Base-by-base conservation (phyloP, 2,113 vertebrate species). In the Pristiophorus japonicus region DNA sequence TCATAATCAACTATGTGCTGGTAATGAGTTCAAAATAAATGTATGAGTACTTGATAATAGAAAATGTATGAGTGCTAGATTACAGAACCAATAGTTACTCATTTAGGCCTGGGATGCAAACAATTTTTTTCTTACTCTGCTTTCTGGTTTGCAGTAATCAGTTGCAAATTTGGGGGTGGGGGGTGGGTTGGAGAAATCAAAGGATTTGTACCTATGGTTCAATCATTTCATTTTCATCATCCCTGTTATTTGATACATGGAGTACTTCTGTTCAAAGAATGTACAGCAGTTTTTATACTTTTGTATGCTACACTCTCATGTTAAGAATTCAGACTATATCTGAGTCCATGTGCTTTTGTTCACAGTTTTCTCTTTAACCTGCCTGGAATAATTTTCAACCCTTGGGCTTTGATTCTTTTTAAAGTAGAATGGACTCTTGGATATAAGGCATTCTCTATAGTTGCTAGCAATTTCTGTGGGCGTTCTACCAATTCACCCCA, bases 191-290 rank as follows among this genome's bases (percentile, higher is more conserved):
- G 51, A 93, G 91, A 93, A 93, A 93, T 65, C 34, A 45, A 66
- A 93, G 18, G 63, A 93, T 38, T 66, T 38, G n/a, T 38, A 42
- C 20, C n/a, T 66, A 1, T 16, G 30, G 59, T 24, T n/a, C 90
- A 92, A 92, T 92, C 90, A 92, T 18, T 45, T 87, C 38, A 92
- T 92, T 62, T 59, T 90, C 7, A 51, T 90, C 24, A 90, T 90
- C 24, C 51, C 24, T 65, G 90, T 6, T 22, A 65, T 63, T 14
- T 65, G 55, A 62, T 20, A 6, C 20, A 62, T 7, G 7, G 11
- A 85, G 20, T 7, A 84, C 16, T 42, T 45, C 12, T 20, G n/a
- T 78, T 34, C n/a, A 84, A 59, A 91, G 34, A 16, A 91, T 62
- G 16, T 91, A 18, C 88, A 91, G 30, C 55, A 63, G 10, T 63